phyloP scores from a whole-genome alignment of 23 tunicate species.

The Phallusia fumigata region DNA sequence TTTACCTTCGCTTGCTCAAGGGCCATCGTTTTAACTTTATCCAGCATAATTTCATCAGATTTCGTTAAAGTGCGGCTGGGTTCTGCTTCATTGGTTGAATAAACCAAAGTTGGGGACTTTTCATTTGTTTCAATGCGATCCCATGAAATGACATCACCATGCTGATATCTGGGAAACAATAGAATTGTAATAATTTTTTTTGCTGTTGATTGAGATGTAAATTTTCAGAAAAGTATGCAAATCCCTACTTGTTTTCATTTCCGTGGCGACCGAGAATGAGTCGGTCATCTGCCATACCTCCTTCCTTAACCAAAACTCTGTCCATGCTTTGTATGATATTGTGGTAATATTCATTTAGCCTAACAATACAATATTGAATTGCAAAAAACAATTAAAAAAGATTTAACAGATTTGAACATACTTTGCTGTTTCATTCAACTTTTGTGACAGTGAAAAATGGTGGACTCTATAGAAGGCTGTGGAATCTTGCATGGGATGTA shows the following conservation, averaged over 20 bases:
- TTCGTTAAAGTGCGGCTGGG: constrained; percentile 40
- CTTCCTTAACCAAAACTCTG: constrained; percentile 68
- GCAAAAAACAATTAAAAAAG: no score
- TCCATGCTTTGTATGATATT: constrained; percentile 79
- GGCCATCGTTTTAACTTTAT: constrained; percentile 48
- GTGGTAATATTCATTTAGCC: constrained; percentile 63
- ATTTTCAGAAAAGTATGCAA: not conserved
- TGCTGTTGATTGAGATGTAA: not conserved
- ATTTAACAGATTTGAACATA: not conserved
- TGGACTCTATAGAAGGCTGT: constrained; percentile 48
- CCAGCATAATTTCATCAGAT: constrained; percentile 43
- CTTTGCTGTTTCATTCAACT: constrained; percentile 61
- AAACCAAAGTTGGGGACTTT: constrained; percentile 20
- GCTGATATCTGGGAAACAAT: constrained; percentile 50
- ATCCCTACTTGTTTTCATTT: constrained; percentile 62
- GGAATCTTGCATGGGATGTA: constrained; percentile 62
- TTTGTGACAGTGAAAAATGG: constrained; percentile 54
- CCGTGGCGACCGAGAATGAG: constrained; percentile 86
- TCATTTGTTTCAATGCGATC: constrained; percentile 36
- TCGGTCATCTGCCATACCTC: constrained; percentile 88
- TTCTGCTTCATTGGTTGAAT: constrained; percentile 29
- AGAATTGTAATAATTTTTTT: not conserved
- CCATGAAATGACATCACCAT: constrained; percentile 83
- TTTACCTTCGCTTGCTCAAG: constrained; percentile 48
- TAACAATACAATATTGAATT: not conserved